Evolutionary conservation across 1,140 invertebrate species (phyloP), one percentile per base, ranked within the genome.

Genomic region (Drosophila funebris): DNA sequence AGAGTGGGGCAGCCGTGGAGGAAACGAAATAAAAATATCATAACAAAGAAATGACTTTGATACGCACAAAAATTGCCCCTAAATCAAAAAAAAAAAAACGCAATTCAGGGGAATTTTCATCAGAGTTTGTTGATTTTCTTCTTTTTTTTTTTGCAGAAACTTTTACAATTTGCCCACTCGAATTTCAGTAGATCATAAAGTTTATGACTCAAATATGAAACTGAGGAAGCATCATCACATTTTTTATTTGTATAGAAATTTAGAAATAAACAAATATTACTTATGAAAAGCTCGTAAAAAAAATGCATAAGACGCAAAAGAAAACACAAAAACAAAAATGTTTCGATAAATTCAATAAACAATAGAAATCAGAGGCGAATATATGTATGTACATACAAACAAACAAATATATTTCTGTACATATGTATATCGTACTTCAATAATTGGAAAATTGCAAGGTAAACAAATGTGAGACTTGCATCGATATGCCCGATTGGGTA

Each of bases 151-250:
- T 33, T 29, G 52, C 18, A 16, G 16, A 16, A 56, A 54, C 29
- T 31, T 64, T 44, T 37, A 16, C 18, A 44, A 56, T 43, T 41
- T 57, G 8, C 18, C 18, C 36, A 22, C 66, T 68, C 56, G n/a
- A 1, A 58, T 68, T 58, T 31, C 64, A 22, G 33, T 29, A 37
- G 56, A 64, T 64, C 61, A 56, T 71, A 63, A 70, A 63, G 8
- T 54, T 46, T 29, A 57, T 64, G 43, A 50, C 24, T 50, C 20
- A 39, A 57, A 39, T 16, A 50, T 29, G 39, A 70, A 48, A 70
- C 50, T 61, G 8, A 36, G 33, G 36, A 54, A 27, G 24, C 57
- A 41, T 14, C 13, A 16, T 6, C 1, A 24, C 3, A n/a, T 46
- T 37, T 54, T 54, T 11, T 29, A 43, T 58, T n/a, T n/a, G 9